phyloP scores from a whole-genome alignment of 2,113 vertebrate genomes.

The Dermatemys mawii region DNA sequence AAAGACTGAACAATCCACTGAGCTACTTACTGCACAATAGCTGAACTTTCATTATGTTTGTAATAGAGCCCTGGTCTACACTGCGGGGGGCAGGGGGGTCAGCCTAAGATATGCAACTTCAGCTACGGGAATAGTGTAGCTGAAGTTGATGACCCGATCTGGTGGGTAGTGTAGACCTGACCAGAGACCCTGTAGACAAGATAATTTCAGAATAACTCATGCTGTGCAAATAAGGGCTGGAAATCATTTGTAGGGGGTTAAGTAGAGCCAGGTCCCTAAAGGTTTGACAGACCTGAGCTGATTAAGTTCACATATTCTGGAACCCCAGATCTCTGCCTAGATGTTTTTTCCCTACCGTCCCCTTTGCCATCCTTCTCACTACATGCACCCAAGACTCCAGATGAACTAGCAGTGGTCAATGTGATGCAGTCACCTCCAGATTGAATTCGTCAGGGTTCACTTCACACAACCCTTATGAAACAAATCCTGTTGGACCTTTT shows the following conservation, averaged over 20 bases:
- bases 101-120: no score
- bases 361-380: background rate
- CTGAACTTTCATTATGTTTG: background rate
- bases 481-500: background rate
- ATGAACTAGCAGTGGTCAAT: background rate
- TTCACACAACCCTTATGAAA: background rate
- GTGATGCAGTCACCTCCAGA: rapidly evolving
- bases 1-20: background rate
- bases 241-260: background rate
- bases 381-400: background rate
- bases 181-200: background rate
- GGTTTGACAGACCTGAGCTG: background rate
- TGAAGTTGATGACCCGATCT: no score
- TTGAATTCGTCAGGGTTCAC: background rate
- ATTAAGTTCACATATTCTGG: background rate
- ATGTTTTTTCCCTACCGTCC: background rate
- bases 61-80: no score
- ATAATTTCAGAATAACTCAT: background rate
- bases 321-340: background rate
- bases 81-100: no score
- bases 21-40: background rate
- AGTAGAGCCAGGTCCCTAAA: background rate
- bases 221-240: background rate
- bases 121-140: no score
- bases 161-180: no score